Evolutionary conservation across 2,113 vertebrate species (phyloP).

Genomic region (Petrocephalus microphthalmus): DNA sequence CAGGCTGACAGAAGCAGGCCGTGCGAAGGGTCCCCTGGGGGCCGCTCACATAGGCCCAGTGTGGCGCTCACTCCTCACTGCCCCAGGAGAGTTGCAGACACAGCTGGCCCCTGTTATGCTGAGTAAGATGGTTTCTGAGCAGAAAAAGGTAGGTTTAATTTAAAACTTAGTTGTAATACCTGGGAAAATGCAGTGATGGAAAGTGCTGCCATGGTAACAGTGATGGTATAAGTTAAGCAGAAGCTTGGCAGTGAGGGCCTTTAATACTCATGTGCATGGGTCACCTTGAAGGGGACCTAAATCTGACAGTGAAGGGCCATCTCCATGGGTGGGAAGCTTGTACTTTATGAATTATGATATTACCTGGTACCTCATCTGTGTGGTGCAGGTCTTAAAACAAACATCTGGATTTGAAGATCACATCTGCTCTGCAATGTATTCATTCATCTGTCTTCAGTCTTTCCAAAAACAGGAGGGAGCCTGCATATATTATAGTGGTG

Average conservation of each 20-base stretch:
- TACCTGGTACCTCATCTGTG: not conserved
- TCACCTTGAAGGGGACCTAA: not conserved
- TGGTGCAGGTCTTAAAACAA: not conserved
- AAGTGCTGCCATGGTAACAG: not conserved
- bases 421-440: not conserved
- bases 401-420: not conserved
- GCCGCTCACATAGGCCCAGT: not conserved
- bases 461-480: not conserved
- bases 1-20: constrained; percentile 19
- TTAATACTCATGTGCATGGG: not conserved
- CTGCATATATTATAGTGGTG: not conserved
- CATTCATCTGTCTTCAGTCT: not conserved
- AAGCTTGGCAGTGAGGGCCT: not conserved
- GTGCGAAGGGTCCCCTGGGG: not conserved
- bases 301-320: not conserved
- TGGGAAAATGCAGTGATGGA: not conserved
- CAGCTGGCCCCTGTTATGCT: not conserved
- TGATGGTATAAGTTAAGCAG: not conserved
- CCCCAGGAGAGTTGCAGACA: not conserved
- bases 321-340: not conserved
- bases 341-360: too few species aligned
- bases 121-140: not conserved
- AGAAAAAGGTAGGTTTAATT: not conserved
- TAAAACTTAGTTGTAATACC: not conserved
- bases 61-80: not conserved